phyloP scores from a whole-genome alignment of 37 sponge, comb jelly and placozoan genomes.

The Geodia barretti region DNA sequence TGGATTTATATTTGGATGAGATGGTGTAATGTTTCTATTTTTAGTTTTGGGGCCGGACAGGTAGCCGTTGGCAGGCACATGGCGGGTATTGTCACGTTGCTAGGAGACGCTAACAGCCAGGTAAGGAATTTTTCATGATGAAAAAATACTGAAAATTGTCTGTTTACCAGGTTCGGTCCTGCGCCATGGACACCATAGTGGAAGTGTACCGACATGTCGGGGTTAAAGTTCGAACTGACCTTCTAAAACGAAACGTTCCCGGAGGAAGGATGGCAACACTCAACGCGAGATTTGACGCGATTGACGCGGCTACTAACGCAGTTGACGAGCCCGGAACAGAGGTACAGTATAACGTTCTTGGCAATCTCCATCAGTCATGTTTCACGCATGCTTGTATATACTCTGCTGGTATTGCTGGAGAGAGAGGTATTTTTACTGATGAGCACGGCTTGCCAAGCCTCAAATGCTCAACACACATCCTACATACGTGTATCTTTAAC shows the following conservation, averaged over 20 bases:
- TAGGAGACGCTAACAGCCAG: constrained; percentile 81
- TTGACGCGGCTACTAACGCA: constrained; percentile 26
- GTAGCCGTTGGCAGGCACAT: constrained; percentile 58
- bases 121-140: no score
- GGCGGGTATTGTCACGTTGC: constrained; percentile 47
- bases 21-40: no score
- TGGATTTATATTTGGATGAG: not conserved
- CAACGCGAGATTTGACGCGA: constrained; percentile 64
- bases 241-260: constrained; percentile 48
- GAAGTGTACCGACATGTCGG: constrained; percentile 81
- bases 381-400: no score
- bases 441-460: no score
- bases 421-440: no score
- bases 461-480: no score
- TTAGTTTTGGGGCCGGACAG: constrained; percentile 68
- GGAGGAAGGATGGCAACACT: constrained; percentile 36
- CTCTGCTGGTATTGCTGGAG: no score
- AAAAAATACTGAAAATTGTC: no score
- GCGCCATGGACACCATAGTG: constrained; percentile 73
- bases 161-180: constrained; percentile 46
- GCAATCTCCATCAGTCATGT: not conserved
- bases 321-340: not conserved
- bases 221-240: constrained; percentile 70
- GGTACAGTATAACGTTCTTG: not conserved
- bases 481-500: no score